These are phyloP conservation scores for Mus pahari DNA, from an alignment of 2,113 vertebrate genomes.

Conservation along the genomic window DNA sequence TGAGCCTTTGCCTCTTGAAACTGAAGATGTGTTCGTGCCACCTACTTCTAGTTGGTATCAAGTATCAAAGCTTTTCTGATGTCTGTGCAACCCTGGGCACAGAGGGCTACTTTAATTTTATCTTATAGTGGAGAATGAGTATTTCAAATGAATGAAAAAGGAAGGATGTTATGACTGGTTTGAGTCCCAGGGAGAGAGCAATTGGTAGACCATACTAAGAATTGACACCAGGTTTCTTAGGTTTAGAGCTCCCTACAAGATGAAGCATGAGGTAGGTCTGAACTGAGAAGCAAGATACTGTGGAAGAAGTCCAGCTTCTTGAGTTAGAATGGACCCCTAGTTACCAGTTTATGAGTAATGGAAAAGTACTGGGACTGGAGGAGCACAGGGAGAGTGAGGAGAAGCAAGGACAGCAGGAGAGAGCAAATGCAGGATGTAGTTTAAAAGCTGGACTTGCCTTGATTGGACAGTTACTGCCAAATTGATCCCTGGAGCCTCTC, in stretches of 20 bases:
- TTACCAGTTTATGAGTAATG: not conserved
- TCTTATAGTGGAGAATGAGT: not conserved
- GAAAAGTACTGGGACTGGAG: not conserved
- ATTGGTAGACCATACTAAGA: not conserved
- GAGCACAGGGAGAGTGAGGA: not conserved
- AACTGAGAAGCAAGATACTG: not conserved
- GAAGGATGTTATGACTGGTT: not conserved
- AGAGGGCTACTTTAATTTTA: not conserved
- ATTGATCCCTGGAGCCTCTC: not conserved
- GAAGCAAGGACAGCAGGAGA: not conserved
- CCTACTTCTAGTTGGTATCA: not conserved
- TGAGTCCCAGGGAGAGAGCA: not conserved
- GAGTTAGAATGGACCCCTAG: not conserved
- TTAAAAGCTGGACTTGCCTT: not conserved
- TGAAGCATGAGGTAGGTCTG: not conserved
- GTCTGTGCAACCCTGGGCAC: not conserved
- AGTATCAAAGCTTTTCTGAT: conserved; percentile 22
- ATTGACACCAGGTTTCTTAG: not conserved
- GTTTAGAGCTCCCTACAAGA: not conserved
- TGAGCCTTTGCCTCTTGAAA: not conserved
- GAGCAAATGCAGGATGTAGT: not conserved
- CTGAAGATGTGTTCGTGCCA: not conserved
- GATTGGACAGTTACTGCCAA: not conserved
- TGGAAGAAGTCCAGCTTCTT: accelerated
- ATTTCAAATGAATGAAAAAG: conserved; percentile 20